Evolutionary conservation across 2,888 invertebrate genomes (phyloP).

Genomic region (Rhagonycha lutea): DNA sequence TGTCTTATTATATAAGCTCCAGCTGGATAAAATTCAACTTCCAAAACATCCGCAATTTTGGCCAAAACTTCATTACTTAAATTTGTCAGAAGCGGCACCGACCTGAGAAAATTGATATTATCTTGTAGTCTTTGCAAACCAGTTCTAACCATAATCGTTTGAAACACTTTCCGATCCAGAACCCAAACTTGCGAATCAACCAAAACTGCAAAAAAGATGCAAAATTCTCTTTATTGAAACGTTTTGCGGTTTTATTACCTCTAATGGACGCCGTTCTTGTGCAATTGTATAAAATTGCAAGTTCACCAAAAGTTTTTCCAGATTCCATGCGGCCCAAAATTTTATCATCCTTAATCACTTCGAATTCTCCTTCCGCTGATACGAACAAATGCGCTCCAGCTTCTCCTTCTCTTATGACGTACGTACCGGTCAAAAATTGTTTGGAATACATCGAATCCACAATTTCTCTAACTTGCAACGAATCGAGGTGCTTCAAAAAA

Average conservation of each 20-base stretch:
- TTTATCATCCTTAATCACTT: conserved; percentile 67
- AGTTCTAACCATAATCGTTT: conserved; percentile 73
- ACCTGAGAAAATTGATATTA: conserved; percentile 67
- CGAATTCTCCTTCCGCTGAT: conserved; percentile 69
- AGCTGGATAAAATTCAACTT: conserved; percentile 68
- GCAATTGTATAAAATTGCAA: conserved; percentile 77
- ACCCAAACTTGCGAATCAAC: conserved; percentile 70
- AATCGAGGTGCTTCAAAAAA: conserved; percentile 67
- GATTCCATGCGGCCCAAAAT: conserved; percentile 67
- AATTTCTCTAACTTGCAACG: conserved; percentile 66
- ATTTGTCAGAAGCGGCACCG: conserved; percentile 64
- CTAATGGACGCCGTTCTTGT: conserved; percentile 69
- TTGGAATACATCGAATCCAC: conserved; percentile 70
- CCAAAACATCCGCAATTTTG: conserved; percentile 72
- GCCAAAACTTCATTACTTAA: conserved; percentile 63
- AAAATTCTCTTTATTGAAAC: background rate
- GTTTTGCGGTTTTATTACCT: conserved; percentile 53
- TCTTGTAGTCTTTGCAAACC: conserved; percentile 69
- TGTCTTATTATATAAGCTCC: conserved; percentile 68
- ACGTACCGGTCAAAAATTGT: conserved; percentile 58
- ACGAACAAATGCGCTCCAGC: conserved; percentile 66
- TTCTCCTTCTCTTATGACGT: conserved; percentile 66
- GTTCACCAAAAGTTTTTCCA: conserved; percentile 70
- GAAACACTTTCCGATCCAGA: conserved; percentile 69
- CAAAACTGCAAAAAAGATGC: conserved; percentile 57